These are phyloP conservation scores for Calosoma granatense DNA, from an alignment of 1,140 invertebrate genomes.

Conservation along the genomic window DNA sequence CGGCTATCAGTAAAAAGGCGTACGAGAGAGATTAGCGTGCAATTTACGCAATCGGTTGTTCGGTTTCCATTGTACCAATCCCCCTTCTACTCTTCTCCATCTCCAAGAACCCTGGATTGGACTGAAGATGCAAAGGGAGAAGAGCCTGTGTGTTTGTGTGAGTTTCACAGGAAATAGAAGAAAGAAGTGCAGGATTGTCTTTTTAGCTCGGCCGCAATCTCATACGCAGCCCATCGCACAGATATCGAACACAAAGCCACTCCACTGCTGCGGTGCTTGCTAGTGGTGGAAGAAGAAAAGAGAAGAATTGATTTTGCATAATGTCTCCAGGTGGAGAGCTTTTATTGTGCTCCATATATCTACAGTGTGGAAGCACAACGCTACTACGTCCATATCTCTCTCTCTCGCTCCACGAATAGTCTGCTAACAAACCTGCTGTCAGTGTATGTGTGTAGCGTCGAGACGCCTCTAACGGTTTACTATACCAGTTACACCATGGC, in stretches of 20 bases:
- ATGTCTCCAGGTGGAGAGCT: constrained; percentile 33
- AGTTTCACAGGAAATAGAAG: constrained; percentile 1
- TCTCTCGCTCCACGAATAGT: constrained; percentile 13
- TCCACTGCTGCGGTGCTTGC: background rate
- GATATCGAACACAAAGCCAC: constrained; percentile 8
- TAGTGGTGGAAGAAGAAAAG: constrained; percentile 19
- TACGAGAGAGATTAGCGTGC: constrained; percentile 1
- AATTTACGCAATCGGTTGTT: background rate
- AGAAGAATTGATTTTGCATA: constrained; percentile 36
- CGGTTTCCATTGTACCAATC: background rate
- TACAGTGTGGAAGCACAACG: constrained; percentile 21
- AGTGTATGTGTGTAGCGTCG: background rate
- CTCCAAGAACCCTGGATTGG: too few species aligned
- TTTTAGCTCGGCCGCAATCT: background rate
- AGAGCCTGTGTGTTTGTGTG: background rate
- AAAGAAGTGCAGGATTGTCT: constrained; percentile 6
- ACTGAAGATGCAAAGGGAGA: too few species aligned
- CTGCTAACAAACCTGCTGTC: constrained; percentile 9
- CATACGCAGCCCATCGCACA: background rate
- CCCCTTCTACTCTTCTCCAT: background rate
- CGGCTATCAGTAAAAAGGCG: background rate
- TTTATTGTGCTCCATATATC: constrained; percentile 33
- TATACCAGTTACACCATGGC: too few species aligned
- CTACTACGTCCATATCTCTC: constrained; percentile 15
- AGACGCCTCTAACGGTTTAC: background rate